Evolutionary conservation across 2,888 invertebrate genomes (phyloP), one percentile per base, ranked within the genome.

Genomic region (Epinotia ramella): DNA sequence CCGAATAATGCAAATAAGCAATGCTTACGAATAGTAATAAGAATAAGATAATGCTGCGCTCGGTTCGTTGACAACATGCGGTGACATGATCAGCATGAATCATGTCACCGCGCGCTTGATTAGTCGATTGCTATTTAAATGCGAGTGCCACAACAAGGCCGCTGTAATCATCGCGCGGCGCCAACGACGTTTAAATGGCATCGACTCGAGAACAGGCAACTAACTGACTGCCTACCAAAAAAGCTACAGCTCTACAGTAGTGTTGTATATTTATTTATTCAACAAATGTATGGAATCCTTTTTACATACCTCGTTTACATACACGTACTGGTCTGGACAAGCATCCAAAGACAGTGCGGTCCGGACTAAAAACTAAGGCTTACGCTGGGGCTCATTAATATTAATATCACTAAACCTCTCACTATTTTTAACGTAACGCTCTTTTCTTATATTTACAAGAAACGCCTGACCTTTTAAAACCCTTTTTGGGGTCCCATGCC

Each of bases 41-140:
- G n/a, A 53, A n/a, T 53, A 53, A 53, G n/a, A n/a, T n/a, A n/a
- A 53, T 7, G n/a, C 53, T 53, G 7, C 53, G 53, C n/a, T 53
- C n/a, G 53, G n/a, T 6, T 53, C 7, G 53, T 53, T 7, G 53
- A 53, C 53, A 7, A 13, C 53, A n/a, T 4, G n/a, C n/a, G 53
- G 53, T 53, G 53, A 53, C 53, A 53, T 53, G n/a, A 53, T 53
- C n/a, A 53, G 1, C n/a, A 53, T 53, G 53, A n/a, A n/a, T 53
- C 53, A 49, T 53, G 53, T 53, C n/a, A 53, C 16, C 53, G 53
- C 53, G n/a, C 6, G n/a, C n/a, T 53, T 53, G 53, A 53, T 53
- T 53, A 53, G n/a, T n/a, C 53, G n/a, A 53, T 53, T 53, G 53
- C 53, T 53, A n/a, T 53, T 53, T n/a, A n/a, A 53, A 53, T 53